A percentile compares a stretch with the other conserved stretches of the same genome.
Evolutionary conservation across 2,888 invertebrate genomes (phyloP).

Genomic region (Brachynemurus nebulosus): DNA sequence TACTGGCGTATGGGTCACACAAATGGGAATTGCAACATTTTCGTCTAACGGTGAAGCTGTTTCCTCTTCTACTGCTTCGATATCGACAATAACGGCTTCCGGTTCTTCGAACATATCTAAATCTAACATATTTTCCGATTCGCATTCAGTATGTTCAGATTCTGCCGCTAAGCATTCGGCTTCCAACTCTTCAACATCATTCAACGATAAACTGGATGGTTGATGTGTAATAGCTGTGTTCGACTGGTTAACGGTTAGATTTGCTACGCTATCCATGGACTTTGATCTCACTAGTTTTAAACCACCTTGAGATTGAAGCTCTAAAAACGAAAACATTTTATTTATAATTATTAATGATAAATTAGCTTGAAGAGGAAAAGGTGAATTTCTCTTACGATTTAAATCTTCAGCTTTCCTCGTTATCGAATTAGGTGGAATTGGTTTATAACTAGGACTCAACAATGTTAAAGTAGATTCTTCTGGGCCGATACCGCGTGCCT

Average conservation of each 20-base stretch:
- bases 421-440: conserved; percentile 15
- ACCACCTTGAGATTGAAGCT: not conserved
- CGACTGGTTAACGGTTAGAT: conserved; percentile 26
- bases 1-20: conserved; percentile 60
- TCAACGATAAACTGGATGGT: conserved; percentile 60
- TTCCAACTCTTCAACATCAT: conserved; percentile 54
- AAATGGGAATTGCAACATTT: conserved; percentile 43
- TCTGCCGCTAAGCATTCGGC: conserved; percentile 28
- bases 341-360: not conserved
- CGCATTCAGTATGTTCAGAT: conserved; percentile 23
- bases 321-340: not conserved
- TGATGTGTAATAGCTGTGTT: conserved; percentile 41
- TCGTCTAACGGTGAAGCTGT: conserved; percentile 59
- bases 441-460: conserved; percentile 43
- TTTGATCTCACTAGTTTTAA: conserved; percentile 54
- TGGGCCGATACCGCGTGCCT: conserved; percentile 72
- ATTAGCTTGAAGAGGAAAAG: not conserved
- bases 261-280: conserved; percentile 61
- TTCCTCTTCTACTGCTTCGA: conserved; percentile 67
- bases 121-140: conserved; percentile 20
- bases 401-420: not conserved
- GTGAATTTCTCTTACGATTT: conserved; percentile 1
- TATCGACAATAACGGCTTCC: conserved; percentile 65
- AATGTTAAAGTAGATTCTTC: conserved; percentile 75
- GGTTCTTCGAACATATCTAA: conserved; percentile 34